Percentiles rank a stretch among this genome's conserved stretches.
Evolutionary conservation across 2,888 invertebrate genomes (phyloP).

Genomic region (Rhopalosiphum nymphaeae): DNA sequence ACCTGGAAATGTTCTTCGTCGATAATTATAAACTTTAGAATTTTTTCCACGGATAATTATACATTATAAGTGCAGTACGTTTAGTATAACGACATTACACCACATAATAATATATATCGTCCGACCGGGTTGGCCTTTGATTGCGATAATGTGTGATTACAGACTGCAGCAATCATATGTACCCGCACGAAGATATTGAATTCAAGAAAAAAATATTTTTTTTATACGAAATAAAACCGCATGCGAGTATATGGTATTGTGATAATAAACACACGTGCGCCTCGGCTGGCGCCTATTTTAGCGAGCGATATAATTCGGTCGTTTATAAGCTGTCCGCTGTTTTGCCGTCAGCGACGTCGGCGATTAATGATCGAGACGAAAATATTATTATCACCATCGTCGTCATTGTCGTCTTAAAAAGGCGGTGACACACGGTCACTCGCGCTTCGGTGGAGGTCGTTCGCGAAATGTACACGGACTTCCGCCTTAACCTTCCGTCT

Average conservation of each 20-base stretch:
- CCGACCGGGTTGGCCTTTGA: not conserved
- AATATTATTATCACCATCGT: not conserved
- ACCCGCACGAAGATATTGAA: too few relatives aligned
- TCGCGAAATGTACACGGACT: conserved; percentile 16
- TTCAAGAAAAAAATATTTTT: not conserved
- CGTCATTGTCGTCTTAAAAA: not conserved
- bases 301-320: not conserved
- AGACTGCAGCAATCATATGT: too few relatives aligned
- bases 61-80: not conserved
- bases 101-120: too few relatives aligned
- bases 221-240: not conserved
- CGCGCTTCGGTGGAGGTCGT: conserved; percentile 12
- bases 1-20: not conserved
- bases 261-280: not conserved
- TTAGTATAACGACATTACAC: too few relatives aligned
- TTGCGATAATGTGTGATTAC: not conserved
- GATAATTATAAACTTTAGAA: not conserved
- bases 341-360: not conserved
- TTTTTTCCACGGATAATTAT: not conserved
- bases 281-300: not conserved
- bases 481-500: conserved; percentile 58
- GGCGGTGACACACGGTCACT: not conserved
- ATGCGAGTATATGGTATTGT: not conserved
- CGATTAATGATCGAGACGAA: not conserved
- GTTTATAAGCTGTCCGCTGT: not conserved